Evolutionary conservation across 35 echinoderm and acorn worm genomes (phyloP), one percentile per base, ranked within the genome.

Genomic region (Apostichopus californicus): DNA sequence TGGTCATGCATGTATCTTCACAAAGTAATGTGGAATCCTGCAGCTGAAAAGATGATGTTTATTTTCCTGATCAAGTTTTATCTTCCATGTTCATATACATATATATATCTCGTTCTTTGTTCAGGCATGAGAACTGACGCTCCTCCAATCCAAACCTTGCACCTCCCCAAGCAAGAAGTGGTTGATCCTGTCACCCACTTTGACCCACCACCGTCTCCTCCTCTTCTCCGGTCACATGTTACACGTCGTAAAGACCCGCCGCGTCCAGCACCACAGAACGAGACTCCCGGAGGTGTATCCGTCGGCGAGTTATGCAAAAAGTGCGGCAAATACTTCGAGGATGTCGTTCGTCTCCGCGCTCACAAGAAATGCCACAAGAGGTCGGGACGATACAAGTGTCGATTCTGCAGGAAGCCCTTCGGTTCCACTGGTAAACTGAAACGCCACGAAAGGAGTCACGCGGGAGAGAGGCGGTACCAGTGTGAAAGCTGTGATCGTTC

Each of bases 401-500:
- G 55, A 5, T 85, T 23, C 55, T 85, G 81, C 57, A 15, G n/a
- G 9, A 85, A 85, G 14, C 81, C 56, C 2, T 85, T 85, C 58
- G 81, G 55, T 85, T 57, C 81, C 54, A 85, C n/a, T 3, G 81
- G 57, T 8, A 55, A 85, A 17, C 14, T 85, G 15, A 85, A 85
- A 15, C 81, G 81, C 81, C 81, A 85, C 22, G 81, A 85, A 55
- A 56, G 81, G 57, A 85, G n/a, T 10, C 81, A 85, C 23, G 58
- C 81, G 1, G 81, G 81, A 59, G 56, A 85, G 18, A 85, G 15
- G 52, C 81, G 55, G n/a, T 85, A 85, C 57, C 55, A 85, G 22
- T 85, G 81, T 7, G 18, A 8, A n/a, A 85, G 8, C 21, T 85
- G 81, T 21, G 81, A 55, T 20, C 81, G 81, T 5, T 85, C 55